Conservation (phyloP, 1,140 invertebrate species). For the Zaprionus capensis region DNA sequence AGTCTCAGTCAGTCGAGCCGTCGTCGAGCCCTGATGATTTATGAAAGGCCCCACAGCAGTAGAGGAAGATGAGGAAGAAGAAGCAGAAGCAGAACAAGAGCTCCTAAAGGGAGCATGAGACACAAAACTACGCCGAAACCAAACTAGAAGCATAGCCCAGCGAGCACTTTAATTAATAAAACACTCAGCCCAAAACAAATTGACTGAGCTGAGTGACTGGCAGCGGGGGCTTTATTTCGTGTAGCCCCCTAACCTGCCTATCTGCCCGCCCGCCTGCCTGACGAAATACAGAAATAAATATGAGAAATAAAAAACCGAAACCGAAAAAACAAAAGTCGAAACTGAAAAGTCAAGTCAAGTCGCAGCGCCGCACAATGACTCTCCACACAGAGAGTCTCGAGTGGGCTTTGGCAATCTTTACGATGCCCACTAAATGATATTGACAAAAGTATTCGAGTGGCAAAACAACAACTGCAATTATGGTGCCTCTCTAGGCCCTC, state of each 20-base stretch:
- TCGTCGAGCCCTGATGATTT: conserved; percentile 60
- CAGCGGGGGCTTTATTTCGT: conserved; percentile 30
- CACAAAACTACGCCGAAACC: conserved; percentile 10
- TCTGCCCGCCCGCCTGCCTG: conserved; percentile 16
- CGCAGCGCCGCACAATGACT: conserved; percentile 63
- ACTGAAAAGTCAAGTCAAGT: conserved; percentile 44
- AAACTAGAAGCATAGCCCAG: conserved; percentile 29
- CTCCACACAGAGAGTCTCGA: conserved; percentile 60
- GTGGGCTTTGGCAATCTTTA: conserved; percentile 81
- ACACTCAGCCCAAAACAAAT: conserved; percentile 76
- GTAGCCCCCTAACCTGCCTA: neutral
- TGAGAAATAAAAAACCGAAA: conserved; percentile 27
- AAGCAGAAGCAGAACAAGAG: neutral
- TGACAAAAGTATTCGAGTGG: conserved; percentile 78
- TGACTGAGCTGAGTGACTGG: conserved; percentile 52
- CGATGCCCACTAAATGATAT: conserved; percentile 82
- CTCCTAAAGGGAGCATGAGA: conserved; percentile 10
- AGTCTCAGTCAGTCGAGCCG: conserved; percentile 13
- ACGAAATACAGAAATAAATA: conserved; percentile 27
- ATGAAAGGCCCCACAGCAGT: conserved; percentile 56
- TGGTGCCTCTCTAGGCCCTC: conserved; percentile 28
- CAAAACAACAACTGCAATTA: conserved; percentile 65
- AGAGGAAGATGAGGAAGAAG: neutral
- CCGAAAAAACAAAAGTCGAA: conserved; percentile 31
- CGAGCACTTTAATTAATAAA: conserved; percentile 81